Evolutionary conservation across 2,888 invertebrate species (phyloP), one percentile per base, ranked within the genome.

Genomic region (Leptopilina syphax): DNA sequence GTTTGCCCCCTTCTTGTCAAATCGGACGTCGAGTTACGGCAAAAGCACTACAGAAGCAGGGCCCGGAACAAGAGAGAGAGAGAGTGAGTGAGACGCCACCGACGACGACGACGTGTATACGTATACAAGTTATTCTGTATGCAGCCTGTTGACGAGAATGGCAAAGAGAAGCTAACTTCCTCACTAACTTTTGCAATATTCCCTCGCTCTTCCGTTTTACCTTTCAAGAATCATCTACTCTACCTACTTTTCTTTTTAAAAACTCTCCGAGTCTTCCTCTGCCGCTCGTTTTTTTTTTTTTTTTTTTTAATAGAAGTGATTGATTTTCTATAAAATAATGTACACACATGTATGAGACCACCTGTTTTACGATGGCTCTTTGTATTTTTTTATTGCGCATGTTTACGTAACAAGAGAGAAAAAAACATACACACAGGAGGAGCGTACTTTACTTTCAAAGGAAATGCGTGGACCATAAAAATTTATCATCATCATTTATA

Each of bases 161-260:
- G 80, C 80, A 83, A 86, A 86, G 83, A 82, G 84, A 83, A 84
- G 76, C 84, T 50, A 27, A 63, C 13, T 76, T 81, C 77, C 70
- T 73, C 80, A 76, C 84, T 85, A 88, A 88, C 88, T 88, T 87
- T 86, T 82, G 87, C 89, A 89, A 89, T 89, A 89, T 89, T 86
- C 87, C 84, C 84, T 79, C 83, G 85, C 85, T 86, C 85, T 87
- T 87, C 85, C 83, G 86, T 86, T 87, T 84, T 41, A 79, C 73
- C 79, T 79, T 66, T 77, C 76, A 60, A 80, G 78, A 80, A 78
- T 79, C 78, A 80, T 78, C 77, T 63, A 67, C 73, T 81, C 77
- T 47, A 76, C 77, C 65, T 24, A 60, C 27, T 67, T 76, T 76
- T 73, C 65, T 73, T 77, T 18, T 76, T 60, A 50, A 8, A 50